Conservation (phyloP, 2,113 vertebrate species). For the Heptranchias perlo region DNA sequence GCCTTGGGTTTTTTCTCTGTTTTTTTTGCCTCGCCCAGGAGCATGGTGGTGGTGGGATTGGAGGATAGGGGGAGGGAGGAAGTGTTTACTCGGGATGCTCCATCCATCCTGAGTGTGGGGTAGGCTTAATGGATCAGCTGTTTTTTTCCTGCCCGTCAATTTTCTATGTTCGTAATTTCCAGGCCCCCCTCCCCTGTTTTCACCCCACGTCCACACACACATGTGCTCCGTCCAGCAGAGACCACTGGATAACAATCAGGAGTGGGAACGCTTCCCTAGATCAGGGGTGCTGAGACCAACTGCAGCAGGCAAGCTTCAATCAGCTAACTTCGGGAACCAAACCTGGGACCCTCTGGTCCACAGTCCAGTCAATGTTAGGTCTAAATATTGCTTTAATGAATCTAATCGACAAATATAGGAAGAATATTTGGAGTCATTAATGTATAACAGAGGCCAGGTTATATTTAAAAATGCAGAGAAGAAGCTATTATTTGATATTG, state of each 20-base stretch:
- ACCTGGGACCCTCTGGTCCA: not conserved
- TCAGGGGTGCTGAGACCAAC: too few relatives aligned
- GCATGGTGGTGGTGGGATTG: not conserved
- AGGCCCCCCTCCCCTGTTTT: not conserved
- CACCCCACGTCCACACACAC: not conserved
- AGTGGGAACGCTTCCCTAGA: not conserved
- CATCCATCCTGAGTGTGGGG: not conserved
- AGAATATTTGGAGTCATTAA: not conserved
- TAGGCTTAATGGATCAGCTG: not conserved
- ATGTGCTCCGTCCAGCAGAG: not conserved
- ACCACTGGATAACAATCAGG: not conserved
- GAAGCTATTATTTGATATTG: not conserved
- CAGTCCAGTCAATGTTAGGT: not conserved
- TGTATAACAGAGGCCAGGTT: not conserved
- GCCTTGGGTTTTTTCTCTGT: not conserved
- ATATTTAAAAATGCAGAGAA: conserved; percentile 7
- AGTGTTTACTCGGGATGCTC: not conserved
- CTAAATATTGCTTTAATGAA: not conserved
- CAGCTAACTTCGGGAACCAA: not conserved
- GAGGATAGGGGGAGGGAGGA: not conserved
- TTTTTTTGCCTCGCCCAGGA: not conserved
- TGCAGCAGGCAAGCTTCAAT: not conserved
- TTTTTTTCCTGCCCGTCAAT: not conserved
- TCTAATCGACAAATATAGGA: not conserved
- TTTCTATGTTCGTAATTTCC: not conserved